Evolutionary conservation across 2,797 vertebrate species (phyloP).

Genomic region (Podargus strigoides): DNA sequence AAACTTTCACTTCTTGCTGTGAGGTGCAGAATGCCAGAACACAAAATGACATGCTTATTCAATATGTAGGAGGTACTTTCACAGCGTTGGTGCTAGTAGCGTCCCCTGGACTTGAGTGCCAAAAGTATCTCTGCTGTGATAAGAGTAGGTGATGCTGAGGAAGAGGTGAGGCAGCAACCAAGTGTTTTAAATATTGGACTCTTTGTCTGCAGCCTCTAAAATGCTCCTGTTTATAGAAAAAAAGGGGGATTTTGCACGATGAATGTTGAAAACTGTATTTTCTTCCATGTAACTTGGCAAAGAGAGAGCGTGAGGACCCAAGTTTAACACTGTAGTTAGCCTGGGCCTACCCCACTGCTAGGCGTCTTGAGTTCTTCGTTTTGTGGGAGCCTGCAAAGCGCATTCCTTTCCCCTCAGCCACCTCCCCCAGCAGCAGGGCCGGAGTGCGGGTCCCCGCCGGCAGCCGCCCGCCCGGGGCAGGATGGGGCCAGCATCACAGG

Average conservation of each 20-base stretch:
- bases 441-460: background rate
- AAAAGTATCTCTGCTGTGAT: background rate
- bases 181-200: background rate
- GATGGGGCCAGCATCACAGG: background rate
- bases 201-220: background rate
- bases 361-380: fast-evolving
- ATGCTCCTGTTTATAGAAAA: background rate
- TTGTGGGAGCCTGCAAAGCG: background rate
- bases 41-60: background rate
- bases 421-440: background rate
- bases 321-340: background rate
- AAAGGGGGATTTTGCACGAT: background rate
- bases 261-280: background rate
- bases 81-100: fast-evolving
- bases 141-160: background rate
- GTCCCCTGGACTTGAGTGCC: background rate
- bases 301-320: background rate
- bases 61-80: background rate
- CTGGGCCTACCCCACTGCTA: background rate
- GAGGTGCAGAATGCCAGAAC: background rate
- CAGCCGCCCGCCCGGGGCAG: background rate
- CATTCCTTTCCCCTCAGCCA: background rate
- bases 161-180: background rate
- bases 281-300: background rate
- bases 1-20: background rate